Evolutionary conservation across 2,113 vertebrate species (phyloP), one percentile per base, ranked within the genome.

Genomic region (Mohoua ochrocephala): DNA sequence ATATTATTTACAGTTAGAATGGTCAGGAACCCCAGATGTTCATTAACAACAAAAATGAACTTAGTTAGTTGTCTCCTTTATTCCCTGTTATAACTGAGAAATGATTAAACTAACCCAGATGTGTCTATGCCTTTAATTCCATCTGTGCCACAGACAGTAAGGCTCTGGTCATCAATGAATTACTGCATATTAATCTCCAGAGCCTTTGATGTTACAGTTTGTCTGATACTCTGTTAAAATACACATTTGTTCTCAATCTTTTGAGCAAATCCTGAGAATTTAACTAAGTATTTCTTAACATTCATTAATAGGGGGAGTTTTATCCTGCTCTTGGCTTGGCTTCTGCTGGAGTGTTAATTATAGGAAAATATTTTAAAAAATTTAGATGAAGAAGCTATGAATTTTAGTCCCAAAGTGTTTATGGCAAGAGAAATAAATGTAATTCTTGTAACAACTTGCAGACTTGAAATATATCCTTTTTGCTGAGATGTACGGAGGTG

Each of bases 81-180:
- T 91, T 91, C 80, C 9, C 33, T 87, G 11, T 61, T 89, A 49
- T 84, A 94, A 94, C 54, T 75, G 75, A 85, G 49, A 95, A 93
- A 79, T 65, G 7, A 93, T 95, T 96, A 92, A 97, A 91, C 64
- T 87, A 91, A 95, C 92, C 88, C 96, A 97, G 93, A 97, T 95
- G 92, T 67, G n/a, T 67, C 63, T 85, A 26, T 92, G 80, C 11
- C 14, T 81, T 90, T 91, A 93, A 92, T 93, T 92, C 69, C 60
- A 93, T 96, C 45, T 95, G 78, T 70, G 53, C 47, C 71, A 82
- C 67, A 95, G 84, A 95, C 63, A 93, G 45, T 52, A 88, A 87
- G 41, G 21, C 83, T 92, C 49, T 91, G 53, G 45, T 88, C 7
- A 4, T 87, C 74, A 92, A 65, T 50, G 42, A 94, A 86, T 90